Evolutionary conservation across 2,888 invertebrate species (phyloP).

Genomic region (Eumacrocentrus americanus): DNA sequence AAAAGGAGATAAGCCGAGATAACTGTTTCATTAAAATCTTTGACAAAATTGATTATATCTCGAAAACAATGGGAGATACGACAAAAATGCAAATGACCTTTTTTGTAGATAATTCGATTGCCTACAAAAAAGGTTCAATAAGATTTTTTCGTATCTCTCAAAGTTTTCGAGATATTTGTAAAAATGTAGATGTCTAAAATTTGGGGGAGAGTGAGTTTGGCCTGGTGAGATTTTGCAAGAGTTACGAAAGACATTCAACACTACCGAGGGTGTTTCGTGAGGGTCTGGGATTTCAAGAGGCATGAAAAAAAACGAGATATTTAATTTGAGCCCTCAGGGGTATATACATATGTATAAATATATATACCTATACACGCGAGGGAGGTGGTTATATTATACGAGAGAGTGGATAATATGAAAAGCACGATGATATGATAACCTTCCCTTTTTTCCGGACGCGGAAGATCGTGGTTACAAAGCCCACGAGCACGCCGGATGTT

Average conservation of each 20-base stretch:
- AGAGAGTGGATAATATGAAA: conserved; percentile 17
- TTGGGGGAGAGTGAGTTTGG: conserved; percentile 10
- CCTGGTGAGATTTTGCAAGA: conserved; percentile 24
- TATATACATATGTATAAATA: neutral
- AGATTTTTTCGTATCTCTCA: no score
- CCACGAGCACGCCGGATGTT: conserved; percentile 22
- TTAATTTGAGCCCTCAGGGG: conserved; percentile 40
- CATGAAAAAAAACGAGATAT: conserved; percentile 35
- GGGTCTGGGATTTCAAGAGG: conserved; percentile 5
- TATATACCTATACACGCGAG: neutral
- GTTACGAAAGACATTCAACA: conserved; percentile 19
- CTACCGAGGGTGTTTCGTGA: conserved; percentile 17
- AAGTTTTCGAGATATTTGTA: no score
- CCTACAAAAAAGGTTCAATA: no score
- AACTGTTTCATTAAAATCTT: no score
- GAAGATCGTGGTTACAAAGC: conserved; percentile 4
- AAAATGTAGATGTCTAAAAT: no score
- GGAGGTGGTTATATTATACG: no score
- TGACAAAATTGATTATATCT: no score
- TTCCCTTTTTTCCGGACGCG: neutral
- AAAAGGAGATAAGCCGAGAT: no score
- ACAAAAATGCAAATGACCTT: no score
- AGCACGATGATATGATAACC: conserved; percentile 40
- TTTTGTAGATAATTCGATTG: no score
- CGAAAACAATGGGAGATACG: no score